Evolutionary conservation across 2,113 vertebrate genomes (phyloP).

Genomic region (Psephotus haematonotus): DNA sequence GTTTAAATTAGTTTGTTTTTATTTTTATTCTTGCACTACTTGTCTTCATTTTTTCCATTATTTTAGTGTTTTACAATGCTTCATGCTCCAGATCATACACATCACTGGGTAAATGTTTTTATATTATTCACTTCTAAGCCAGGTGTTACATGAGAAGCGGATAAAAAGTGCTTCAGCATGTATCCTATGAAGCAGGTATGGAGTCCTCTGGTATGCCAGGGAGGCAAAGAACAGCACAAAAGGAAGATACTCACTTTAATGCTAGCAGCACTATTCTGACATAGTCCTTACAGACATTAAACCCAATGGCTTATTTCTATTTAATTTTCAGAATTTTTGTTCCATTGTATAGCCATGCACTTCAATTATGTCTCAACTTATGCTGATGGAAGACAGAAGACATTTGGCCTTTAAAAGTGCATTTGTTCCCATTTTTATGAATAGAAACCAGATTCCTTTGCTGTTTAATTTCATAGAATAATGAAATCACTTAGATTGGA

Average conservation of each 20-base stretch:
- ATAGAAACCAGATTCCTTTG: not conserved
- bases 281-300: not conserved
- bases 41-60: not conserved
- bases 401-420: not conserved
- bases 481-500: not conserved
- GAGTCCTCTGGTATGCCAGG: not conserved
- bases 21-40: not conserved
- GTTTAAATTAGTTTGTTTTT: not conserved
- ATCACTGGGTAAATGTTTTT: not conserved
- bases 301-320: not conserved
- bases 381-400: not conserved
- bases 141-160: rapidly evolving
- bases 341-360: not conserved
- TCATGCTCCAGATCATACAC: not conserved
- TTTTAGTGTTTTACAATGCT: not conserved
- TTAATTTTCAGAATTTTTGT: not conserved
- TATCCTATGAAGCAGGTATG: not conserved
- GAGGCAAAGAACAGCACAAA: not conserved
- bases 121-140: not conserved
- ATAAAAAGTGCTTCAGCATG: not conserved
- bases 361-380: not conserved
- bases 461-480: not conserved
- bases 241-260: not conserved
- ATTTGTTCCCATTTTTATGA: not conserved
- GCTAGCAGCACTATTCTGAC: not conserved